Base-by-base conservation (phyloP, 2,888 invertebrate genomes). In the Conchocele bisecta region DNA sequence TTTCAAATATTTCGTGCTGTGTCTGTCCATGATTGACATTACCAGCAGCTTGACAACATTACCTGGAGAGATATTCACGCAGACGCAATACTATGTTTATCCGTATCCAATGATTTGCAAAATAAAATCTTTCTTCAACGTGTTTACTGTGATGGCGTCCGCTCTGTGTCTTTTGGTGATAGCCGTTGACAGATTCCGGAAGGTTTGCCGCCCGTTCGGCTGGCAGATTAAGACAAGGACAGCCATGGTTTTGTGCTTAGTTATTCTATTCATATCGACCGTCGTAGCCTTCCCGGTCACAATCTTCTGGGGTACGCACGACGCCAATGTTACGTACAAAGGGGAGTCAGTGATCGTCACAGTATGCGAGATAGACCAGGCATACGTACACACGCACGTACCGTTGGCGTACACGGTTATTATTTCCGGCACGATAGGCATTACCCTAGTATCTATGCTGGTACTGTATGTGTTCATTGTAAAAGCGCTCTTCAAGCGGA, bases 31-130 rank as follows among this genome's bases (percentile, higher is more conserved):
- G 11, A 31, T 58, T 11, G 72, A 72, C 39, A 35, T 63, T 22
- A 51, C 46, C 11, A 58, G 66, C 31, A 37, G 42, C 20, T n/a
- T 72, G 3, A 67, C 63, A 9, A 72, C 67, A 1, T 58, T 72
- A 41, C 67, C 72, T 6, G 67, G 72, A 17, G 72, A 72, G 26
- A 61, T 72, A n/a, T 31, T 67, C 0, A 57, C 61, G 22, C 72
- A 61, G 28, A 26, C 41, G 1, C 33, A 46, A n/a, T 66, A 61
- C 66, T 67, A 57, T 26, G 24, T 22, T 13, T 72, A 72, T 35
- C 66, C 72, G 0, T 20, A 11, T 24, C 15, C 54, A 15, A 29
- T 20, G 9, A 6, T 66, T 2, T 72, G 72, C 22, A 66, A 63
- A 28, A 31, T 50, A 9, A 71, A 61, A 37, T 60, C 65, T 0